These are phyloP conservation scores for Plectus sambesii DNA, from an alignment of 1,140 invertebrate genomes.

Conservation along the genomic window DNA sequence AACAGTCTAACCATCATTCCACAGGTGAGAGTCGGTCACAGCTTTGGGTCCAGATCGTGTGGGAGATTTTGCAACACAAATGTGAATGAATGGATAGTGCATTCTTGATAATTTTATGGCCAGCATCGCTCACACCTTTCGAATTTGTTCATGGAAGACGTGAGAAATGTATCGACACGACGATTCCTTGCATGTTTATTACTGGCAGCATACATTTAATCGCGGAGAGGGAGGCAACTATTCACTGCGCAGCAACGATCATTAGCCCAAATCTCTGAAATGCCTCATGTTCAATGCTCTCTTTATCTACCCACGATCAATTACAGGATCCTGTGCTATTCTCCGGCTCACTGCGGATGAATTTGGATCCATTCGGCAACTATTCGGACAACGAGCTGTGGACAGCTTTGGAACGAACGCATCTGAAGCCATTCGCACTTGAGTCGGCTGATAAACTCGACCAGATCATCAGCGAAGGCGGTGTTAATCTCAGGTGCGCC, in stretches of 20 bases:
- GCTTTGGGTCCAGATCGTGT: too few relatives aligned
- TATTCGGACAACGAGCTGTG: conserved; percentile 59
- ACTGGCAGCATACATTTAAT: too few relatives aligned
- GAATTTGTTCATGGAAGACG: too few relatives aligned
- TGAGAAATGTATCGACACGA: too few relatives aligned
- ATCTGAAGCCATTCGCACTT: conserved; percentile 47
- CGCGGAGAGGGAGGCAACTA: too few relatives aligned
- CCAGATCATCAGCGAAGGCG: conserved; percentile 47
- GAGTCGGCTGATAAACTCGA: conserved; percentile 37
- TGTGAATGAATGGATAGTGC: too few relatives aligned
- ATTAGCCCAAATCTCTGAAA: too few relatives aligned
- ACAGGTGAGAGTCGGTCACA: conserved; percentile 55
- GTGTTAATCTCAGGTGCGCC: conserved; percentile 51
- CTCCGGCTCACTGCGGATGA: conserved; percentile 66
- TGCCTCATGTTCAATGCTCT: neutral
- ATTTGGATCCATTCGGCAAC: conserved; percentile 70
- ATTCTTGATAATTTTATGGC: too few relatives aligned
- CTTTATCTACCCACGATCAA: conserved; percentile 2
- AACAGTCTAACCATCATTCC: conserved; percentile 72
- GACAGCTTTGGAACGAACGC: conserved; percentile 66
- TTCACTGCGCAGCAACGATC: too few relatives aligned
- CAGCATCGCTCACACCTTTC: too few relatives aligned
- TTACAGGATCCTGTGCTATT: conserved; percentile 63
- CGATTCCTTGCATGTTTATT: too few relatives aligned
- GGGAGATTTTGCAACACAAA: too few relatives aligned